phyloP scores from a whole-genome alignment of 2,113 vertebrate genomes.

The Columba janthina region DNA sequence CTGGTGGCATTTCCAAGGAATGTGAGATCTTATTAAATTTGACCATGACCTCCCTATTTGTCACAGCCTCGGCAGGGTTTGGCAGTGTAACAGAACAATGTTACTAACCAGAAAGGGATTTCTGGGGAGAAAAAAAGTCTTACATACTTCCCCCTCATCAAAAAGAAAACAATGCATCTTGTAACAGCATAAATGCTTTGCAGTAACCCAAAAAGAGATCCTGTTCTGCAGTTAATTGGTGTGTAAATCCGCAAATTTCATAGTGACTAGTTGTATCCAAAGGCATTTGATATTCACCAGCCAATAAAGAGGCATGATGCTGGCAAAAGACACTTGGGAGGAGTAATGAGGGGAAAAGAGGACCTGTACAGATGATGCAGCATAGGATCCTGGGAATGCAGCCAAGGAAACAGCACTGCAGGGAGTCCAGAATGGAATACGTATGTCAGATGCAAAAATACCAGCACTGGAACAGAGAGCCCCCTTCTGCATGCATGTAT shows the following conservation, averaged over 20 bases:
- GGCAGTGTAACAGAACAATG: not conserved
- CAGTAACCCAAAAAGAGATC: not conserved
- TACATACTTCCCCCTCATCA: too few relatives aligned
- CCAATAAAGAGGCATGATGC: not conserved
- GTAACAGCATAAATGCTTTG: not conserved
- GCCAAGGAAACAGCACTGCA: constrained; percentile 49
- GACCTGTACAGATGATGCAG: constrained; percentile 41
- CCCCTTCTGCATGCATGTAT: constrained; percentile 13
- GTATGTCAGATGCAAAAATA: not conserved
- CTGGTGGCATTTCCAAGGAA: constrained; percentile 59
- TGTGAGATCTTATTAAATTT: constrained; percentile 57
- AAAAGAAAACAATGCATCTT: not conserved
- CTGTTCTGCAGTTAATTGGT: not conserved
- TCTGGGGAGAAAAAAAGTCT: not conserved
- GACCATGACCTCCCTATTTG: constrained; percentile 40
- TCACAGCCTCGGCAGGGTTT: constrained; percentile 13
- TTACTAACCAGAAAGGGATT: not conserved
- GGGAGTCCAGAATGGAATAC: constrained; percentile 33
- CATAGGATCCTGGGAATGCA: constrained; percentile 43
- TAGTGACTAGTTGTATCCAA: not conserved
- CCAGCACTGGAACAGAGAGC: constrained; percentile 25
- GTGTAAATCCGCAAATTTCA: constrained; percentile 7
- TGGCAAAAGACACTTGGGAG: not conserved
- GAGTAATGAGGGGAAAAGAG: not conserved
- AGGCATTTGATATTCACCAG: not conserved